phyloP scores from a whole-genome alignment of 1,140 invertebrate genomes.

The Papilio polyxenes region DNA sequence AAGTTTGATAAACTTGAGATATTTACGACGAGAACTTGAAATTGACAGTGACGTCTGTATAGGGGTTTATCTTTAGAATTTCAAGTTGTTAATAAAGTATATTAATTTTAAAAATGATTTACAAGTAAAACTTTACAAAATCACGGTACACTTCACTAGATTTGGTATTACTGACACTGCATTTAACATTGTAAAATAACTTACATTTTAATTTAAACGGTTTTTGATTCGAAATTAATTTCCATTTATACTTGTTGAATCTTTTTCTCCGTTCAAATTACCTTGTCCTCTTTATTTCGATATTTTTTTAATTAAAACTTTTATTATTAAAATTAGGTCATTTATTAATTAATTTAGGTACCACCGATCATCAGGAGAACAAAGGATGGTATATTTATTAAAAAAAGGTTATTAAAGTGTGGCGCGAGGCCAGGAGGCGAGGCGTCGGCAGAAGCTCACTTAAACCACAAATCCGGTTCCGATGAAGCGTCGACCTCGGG shows the following conservation, averaged over 20 bases:
- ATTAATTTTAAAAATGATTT: too few species aligned
- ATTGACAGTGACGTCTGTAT: neutral
- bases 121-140: too few species aligned
- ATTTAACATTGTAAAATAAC: too few species aligned
- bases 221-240: too few species aligned
- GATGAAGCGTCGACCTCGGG: conserved; percentile 61
- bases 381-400: conserved; percentile 71
- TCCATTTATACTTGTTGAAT: too few species aligned
- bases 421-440: conserved; percentile 61
- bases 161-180: too few species aligned
- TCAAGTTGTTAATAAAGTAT: neutral
- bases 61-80: neutral
- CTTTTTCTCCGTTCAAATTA: too few species aligned
- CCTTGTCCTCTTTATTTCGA: too few species aligned
- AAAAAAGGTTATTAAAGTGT: conserved; percentile 72
- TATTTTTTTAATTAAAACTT: neutral
- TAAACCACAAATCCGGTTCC: conserved; percentile 67
- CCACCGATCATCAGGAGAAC: conserved; percentile 56
- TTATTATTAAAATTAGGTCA: neutral
- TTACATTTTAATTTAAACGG: too few species aligned
- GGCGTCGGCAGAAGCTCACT: conserved; percentile 50
- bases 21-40: neutral
- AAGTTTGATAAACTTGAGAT: conserved; percentile 39
- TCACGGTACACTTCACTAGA: too few species aligned
- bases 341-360: conserved; percentile 44